Evolutionary conservation across 2,113 vertebrate genomes (phyloP), one percentile per base, ranked within the genome.

Genomic region (Cheirogaleus medius): DNA sequence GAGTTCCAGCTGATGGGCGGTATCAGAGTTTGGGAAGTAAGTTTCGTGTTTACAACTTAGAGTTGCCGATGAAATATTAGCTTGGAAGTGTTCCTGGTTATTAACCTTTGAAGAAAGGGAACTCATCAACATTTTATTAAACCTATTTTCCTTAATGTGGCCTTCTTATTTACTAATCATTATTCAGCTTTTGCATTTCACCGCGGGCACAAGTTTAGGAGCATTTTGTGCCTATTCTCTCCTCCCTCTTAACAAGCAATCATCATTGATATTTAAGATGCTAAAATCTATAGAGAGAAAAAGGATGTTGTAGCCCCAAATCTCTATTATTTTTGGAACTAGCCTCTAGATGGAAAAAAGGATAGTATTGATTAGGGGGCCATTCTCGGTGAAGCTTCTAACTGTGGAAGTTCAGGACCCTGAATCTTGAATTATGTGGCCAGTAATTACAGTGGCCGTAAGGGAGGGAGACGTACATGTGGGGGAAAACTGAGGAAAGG

Each of bases 61-160:
- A 78, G 87, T 17, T 39, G 12, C 44, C 29, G 58, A 2, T 76
- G 83, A 93, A 97, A 90, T 49, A 77, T 32, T 68, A 83, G 84
- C 58, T 73, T 86, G 76, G 76, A 84, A 87, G 14, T 13, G 25
- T 96, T 87, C 76, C 78, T 81, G 84, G 87, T 69, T 69, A 93
- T 97, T 98, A 97, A 97, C 98, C 97, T 98, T 98, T 98, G 92
- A 71, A 87, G 77, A 77, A 87, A 93, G 78, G 81, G 78, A 93
- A 32, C 95, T 97, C 96, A 96, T 98, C 84, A 87, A 87, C 96
- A 86, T 97, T 96, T 98, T 93, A 97, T 97, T 95, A 88, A 87
- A n/a, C 66, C 92, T 85, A 54, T 97, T 89, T 95, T 85, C 91
- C 89, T 80, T 96, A 90, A 96, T 95, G 94, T 63, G 42, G 37